Evolutionary conservation across 2,888 invertebrate genomes (phyloP), one percentile per base, ranked within the genome.

Genomic region (Eupithecia centaureata): DNA sequence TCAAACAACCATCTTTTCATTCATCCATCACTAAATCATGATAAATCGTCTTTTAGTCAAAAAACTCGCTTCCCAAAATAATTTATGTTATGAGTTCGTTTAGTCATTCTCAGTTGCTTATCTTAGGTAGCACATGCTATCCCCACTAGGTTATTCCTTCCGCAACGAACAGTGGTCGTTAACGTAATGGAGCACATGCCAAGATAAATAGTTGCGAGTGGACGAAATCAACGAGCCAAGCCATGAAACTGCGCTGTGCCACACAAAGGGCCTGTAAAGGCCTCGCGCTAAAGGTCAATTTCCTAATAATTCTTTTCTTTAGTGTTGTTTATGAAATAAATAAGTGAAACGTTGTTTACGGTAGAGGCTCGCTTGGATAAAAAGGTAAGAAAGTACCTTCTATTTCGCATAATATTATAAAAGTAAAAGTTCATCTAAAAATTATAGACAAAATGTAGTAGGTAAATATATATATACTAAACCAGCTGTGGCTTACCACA

Each of bases 101-200:
- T 47, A 47, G 22, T 22, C 18, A 18, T 42, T 47, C 47, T 22
- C 47, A 47, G 47, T 47, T 47, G 47, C 22, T 47, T 47, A 47
- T 56, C 32, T 30, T 12, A 32, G 30, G 25, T n/a, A 56, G 30
- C 28, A 56, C 56, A 28, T 56, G 18, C 22, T 57, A 57, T 12
- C 57, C 32, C 28, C 15, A 57, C 30, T 30, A 30, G 77, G 78
- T 80, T 85, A 87, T 87, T 86, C 84, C 85, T 84, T 84, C 81
- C 82, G 85, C 85, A 88, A 86, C 86, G 86, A 87, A 87, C 87
- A 82, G 78, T 79, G 79, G 83, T 89, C 89, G 89, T 89, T 90
- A 89, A 83, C 83, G 85, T 87, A 90, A 89, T 88, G 86, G 87
- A 82, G 80, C 84, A 77, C 83, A 78, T 81, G 80, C 81, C 77